Conservation (phyloP, 2,888 invertebrate genomes). For the Dyspetes luteomarginatus region DNA sequence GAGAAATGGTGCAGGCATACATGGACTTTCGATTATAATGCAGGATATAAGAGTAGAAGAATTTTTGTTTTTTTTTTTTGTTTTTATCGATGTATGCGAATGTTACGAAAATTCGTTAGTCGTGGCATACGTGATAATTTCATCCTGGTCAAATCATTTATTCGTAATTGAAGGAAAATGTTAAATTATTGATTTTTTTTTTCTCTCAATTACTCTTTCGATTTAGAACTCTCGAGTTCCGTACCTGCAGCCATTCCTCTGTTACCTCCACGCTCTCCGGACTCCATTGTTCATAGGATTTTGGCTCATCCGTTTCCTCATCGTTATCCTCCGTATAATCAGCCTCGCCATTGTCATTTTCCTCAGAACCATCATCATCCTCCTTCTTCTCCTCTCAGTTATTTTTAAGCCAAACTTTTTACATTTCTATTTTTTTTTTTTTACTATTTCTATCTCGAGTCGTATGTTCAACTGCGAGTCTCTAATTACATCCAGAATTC, state of each 20-base stretch:
- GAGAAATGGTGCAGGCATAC: constrained; percentile 79
- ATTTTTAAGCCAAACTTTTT: constrained; percentile 18
- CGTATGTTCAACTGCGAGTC: too few species aligned
- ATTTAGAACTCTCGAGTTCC: constrained; percentile 60
- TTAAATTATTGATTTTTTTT: constrained; percentile 25
- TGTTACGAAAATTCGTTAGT: constrained; percentile 53
- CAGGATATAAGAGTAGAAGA: constrained; percentile 3
- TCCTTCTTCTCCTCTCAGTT: constrained; percentile 54
- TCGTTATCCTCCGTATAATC: constrained; percentile 57
- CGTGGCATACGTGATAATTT: constrained; percentile 18
- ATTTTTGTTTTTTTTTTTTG: too few species aligned
- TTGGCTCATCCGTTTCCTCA: constrained; percentile 56
- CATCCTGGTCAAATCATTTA: not conserved
- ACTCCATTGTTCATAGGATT: constrained; percentile 59
- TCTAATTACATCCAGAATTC: too few species aligned
- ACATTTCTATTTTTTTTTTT: too few species aligned
- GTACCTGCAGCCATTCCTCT: constrained; percentile 78
- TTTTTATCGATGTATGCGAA: constrained; percentile 17
- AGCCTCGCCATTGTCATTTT: constrained; percentile 78
- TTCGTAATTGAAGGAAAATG: constrained; percentile 12
- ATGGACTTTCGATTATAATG: constrained; percentile 48
- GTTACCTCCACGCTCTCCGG: constrained; percentile 68
- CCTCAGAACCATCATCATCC: constrained; percentile 58
- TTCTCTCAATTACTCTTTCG: constrained; percentile 59
- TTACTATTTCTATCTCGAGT: not conserved